Evolutionary conservation across 1,140 invertebrate species (phyloP).

Genomic region (Cotesia vestalis): DNA sequence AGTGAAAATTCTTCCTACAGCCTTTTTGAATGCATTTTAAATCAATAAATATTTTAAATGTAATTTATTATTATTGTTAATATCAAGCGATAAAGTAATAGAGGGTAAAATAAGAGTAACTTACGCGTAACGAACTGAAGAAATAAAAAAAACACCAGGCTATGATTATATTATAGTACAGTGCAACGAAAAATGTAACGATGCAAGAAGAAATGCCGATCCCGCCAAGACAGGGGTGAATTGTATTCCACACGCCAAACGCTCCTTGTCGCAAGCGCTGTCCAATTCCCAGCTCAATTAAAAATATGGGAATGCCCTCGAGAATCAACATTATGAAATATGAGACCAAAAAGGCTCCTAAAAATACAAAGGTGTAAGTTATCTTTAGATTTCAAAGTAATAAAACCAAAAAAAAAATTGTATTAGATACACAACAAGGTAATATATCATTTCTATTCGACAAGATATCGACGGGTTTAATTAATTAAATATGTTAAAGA

Average conservation of each 20-base stretch:
- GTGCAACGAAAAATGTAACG: constrained; percentile 89
- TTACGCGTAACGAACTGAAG: constrained; percentile 87
- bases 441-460: too few species aligned
- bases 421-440: too few species aligned
- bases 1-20: constrained; percentile 6
- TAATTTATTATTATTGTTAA: neutral
- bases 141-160: constrained; percentile 98
- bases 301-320: constrained; percentile 92
- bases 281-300: constrained; percentile 93
- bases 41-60: neutral
- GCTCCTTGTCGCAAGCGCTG: constrained; percentile 89
- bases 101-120: constrained; percentile 43
- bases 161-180: constrained; percentile 99
- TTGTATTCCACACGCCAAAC: constrained; percentile 92
- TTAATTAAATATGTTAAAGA: too few species aligned
- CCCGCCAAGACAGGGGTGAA: constrained; percentile 90
- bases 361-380: constrained; percentile 48
- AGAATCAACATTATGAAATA: constrained; percentile 93
- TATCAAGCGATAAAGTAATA: neutral
- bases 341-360: constrained; percentile 97
- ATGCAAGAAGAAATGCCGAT: constrained; percentile 90
- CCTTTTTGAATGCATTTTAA: constrained; percentile 8
- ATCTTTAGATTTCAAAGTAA: neutral
- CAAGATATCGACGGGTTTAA: too few species aligned
- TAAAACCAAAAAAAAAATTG: too few species aligned